Conservation (phyloP, 2,888 invertebrate species). For the Cyclophora punctaria region DNA sequence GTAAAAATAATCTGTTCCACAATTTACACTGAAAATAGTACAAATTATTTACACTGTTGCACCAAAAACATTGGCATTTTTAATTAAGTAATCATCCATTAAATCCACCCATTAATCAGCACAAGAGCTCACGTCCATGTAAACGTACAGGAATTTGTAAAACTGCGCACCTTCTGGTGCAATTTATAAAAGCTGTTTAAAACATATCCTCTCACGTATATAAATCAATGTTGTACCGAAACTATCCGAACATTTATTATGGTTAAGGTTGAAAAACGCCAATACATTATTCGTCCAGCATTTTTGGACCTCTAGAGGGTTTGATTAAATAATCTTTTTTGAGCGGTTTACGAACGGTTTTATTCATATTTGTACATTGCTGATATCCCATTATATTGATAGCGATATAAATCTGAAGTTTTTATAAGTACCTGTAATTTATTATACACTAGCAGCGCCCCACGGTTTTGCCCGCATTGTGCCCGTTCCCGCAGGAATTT, state of each 20-base stretch:
- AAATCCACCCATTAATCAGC: constrained; percentile 4
- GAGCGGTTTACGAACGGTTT: too few species aligned
- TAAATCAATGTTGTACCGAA: constrained; percentile 47
- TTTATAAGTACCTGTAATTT: too few species aligned
- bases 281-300: constrained; percentile 25
- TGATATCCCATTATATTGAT: too few species aligned
- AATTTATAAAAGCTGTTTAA: constrained; percentile 38
- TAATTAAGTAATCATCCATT: constrained; percentile 6
- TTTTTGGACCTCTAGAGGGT: not conserved
- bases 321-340: too few species aligned
- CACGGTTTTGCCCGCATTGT: too few species aligned
- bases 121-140: constrained; percentile 7
- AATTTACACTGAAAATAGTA: too few species aligned
- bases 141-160: constrained; percentile 11
- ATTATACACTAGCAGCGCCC: too few species aligned
- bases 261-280: constrained; percentile 42
- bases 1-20: too few species aligned
- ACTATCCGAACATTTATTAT: constrained; percentile 49
- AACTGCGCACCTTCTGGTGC: constrained; percentile 12
- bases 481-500: too few species aligned
- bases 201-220: constrained; percentile 30
- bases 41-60: not conserved
- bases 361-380: too few species aligned
- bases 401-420: too few species aligned
- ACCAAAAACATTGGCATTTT: not conserved